Conservation (phyloP, 2,113 vertebrate genomes). For the Romanogobio albipinnatus region DNA sequence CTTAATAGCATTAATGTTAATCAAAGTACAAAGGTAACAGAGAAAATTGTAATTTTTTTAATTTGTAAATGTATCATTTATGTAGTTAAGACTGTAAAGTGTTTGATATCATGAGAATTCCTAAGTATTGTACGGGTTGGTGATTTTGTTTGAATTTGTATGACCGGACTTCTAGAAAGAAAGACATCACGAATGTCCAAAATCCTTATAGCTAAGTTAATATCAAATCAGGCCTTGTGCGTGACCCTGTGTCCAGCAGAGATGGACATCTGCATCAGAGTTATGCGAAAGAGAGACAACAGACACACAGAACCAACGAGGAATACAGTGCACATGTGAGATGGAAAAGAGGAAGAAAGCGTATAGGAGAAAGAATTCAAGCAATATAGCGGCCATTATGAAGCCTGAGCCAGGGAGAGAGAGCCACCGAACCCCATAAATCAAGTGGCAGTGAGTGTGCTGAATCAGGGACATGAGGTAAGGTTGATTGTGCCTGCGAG, state of each 20-base stretch:
- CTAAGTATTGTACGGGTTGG: background rate
- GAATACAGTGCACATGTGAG: background rate
- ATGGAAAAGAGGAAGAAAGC: background rate
- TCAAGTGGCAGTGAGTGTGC: constrained; percentile 77
- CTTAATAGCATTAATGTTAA: too few species aligned
- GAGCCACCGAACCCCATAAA: constrained; percentile 70
- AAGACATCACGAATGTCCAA: background rate
- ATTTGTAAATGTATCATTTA: too few species aligned
- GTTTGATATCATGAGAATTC: background rate
- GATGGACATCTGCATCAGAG: background rate
- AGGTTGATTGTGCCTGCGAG: constrained; percentile 81
- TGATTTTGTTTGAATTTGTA: background rate
- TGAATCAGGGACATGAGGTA: constrained; percentile 76
- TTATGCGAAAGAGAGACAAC: too few species aligned
- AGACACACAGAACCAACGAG: background rate
- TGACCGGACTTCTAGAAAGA: background rate
- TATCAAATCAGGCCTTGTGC: background rate
- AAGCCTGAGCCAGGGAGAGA: constrained; percentile 25
- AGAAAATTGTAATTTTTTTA: too few species aligned
- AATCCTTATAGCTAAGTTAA: background rate
- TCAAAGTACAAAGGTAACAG: too few species aligned
- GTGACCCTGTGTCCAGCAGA: background rate
- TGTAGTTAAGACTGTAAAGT: too few species aligned
- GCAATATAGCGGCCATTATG: constrained; percentile 44
- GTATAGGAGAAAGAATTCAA: constrained; percentile 49